Evolutionary conservation across 2,888 invertebrate species (phyloP).

Genomic region (Phortica okadai): DNA sequence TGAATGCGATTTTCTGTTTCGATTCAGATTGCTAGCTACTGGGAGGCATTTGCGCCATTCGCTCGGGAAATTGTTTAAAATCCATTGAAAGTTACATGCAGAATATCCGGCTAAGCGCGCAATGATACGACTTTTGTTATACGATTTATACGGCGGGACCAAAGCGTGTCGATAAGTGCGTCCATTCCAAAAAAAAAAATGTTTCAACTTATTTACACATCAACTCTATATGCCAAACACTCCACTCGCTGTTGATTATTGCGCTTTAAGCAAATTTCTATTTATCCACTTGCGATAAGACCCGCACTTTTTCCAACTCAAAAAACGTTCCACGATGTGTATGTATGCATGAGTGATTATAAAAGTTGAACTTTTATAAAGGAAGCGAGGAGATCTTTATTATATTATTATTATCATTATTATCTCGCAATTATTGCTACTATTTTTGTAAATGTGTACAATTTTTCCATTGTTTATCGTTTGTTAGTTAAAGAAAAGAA

Average conservation of each 20-base stretch:
- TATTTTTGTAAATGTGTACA: conserved; percentile 62
- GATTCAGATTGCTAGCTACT: conserved; percentile 71
- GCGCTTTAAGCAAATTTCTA: conserved; percentile 14
- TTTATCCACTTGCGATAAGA: not conserved
- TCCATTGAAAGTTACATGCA: conserved; percentile 31
- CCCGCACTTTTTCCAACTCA: conserved; percentile 33
- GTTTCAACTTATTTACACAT: conserved; percentile 50
- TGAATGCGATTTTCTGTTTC: conserved; percentile 28
- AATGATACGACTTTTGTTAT: conserved; percentile 42
- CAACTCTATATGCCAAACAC: conserved; percentile 14
- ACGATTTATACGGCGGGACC: conserved; percentile 59
- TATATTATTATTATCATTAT: conserved; percentile 50
- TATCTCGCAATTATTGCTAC: conserved; percentile 53
- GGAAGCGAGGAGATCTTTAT: conserved; percentile 46
- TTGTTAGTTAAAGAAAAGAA: conserved; percentile 29
- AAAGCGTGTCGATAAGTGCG: conserved; percentile 50
- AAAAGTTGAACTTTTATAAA: conserved; percentile 60
- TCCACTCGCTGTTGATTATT: conserved; percentile 6
- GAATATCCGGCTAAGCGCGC: conserved; percentile 46
- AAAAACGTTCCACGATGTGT: conserved; percentile 41
- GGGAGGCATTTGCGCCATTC: conserved; percentile 97
- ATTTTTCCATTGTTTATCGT: conserved; percentile 33
- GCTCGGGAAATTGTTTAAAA: conserved; percentile 92
- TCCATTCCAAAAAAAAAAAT: conserved; percentile 38
- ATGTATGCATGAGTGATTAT: conserved; percentile 41